phyloP scores from a whole-genome alignment of 2,888 invertebrate genomes.

The Limnephilus lunatus region DNA sequence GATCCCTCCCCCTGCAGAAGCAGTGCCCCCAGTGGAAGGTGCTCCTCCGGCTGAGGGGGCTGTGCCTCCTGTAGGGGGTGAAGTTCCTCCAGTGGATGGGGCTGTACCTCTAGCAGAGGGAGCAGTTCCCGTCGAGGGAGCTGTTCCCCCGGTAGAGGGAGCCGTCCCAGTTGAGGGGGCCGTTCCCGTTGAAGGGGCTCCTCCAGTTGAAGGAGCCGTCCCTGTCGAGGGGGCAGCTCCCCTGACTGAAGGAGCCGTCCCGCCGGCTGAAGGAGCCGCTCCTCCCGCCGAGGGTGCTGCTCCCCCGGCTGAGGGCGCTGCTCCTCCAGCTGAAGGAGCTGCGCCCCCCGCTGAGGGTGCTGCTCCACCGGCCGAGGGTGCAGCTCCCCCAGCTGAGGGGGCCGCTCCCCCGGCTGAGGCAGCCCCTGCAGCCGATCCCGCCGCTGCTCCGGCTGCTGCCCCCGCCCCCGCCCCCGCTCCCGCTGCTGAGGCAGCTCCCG shows the following conservation, averaged over 20 bases:
- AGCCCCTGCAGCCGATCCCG: slow-evolving; percentile 65
- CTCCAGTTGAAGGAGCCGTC: no score
- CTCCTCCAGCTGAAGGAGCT: neutral
- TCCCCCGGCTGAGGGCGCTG: slow-evolving; percentile 63
- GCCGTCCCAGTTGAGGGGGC: slow-evolving; percentile 66
- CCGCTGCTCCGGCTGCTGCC: slow-evolving; percentile 64
- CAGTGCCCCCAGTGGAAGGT: slow-evolving; percentile 69
- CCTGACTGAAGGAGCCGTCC: slow-evolving; percentile 59
- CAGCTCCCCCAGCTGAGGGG: slow-evolving; percentile 65
- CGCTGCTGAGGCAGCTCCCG: slow-evolving; percentile 65
- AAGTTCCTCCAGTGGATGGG: slow-evolving; percentile 67
- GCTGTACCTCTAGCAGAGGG: slow-evolving; percentile 66
- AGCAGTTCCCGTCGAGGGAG: slow-evolving; percentile 66
- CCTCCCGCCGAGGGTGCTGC: slow-evolving; percentile 64
- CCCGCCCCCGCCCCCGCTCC: slow-evolving; percentile 67
- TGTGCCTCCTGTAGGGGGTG: slow-evolving; percentile 69
- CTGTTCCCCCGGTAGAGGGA: slow-evolving; percentile 67
- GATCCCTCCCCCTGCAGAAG: slow-evolving; percentile 67
- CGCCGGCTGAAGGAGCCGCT: no score
- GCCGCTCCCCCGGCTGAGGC: slow-evolving; percentile 67
- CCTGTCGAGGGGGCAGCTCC: slow-evolving; percentile 63
- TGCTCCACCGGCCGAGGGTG: slow-evolving; percentile 62
- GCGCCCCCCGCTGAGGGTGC: slow-evolving; percentile 62
- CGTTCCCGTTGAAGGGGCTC: slow-evolving; percentile 61
- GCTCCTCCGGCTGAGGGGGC: slow-evolving; percentile 67